A percentile compares a stretch with the other conserved stretches of the same genome.
Evolutionary conservation across 2,797 vertebrate species (phyloP).

Genomic region (Heteromormyrus szaboi): DNA sequence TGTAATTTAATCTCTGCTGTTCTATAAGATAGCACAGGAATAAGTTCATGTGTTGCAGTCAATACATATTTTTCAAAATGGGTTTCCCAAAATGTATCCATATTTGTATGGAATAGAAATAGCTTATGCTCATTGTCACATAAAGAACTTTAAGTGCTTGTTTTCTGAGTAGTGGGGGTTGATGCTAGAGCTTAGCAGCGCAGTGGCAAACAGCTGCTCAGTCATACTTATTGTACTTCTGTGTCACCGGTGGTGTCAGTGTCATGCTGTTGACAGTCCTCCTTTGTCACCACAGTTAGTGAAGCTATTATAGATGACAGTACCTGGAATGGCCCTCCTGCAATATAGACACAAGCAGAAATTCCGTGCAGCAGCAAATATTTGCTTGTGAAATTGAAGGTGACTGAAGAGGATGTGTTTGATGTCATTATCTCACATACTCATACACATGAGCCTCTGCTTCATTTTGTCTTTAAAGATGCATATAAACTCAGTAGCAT

Average conservation of each 20-base stretch:
- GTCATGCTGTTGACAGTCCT: slow-evolving; percentile 55
- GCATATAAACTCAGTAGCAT: background rate
- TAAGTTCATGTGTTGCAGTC: background rate
- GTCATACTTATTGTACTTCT: slow-evolving; percentile 46
- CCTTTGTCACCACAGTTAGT: slow-evolving; percentile 46
- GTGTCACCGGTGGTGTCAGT: slow-evolving; percentile 53
- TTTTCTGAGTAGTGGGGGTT: background rate
- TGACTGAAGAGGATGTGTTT: slow-evolving; percentile 48
- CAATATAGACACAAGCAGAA: slow-evolving; percentile 31
- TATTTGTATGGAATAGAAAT: background rate
- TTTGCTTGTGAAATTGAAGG: slow-evolving; percentile 59
- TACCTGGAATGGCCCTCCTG: slow-evolving; percentile 50
- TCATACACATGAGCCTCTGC: background rate
- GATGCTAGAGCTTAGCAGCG: background rate
- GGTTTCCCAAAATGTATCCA: background rate
- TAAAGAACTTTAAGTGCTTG: background rate
- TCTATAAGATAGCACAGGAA: background rate
- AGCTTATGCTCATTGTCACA: background rate
- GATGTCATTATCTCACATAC: slow-evolving; percentile 42
- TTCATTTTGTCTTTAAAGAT: background rate
- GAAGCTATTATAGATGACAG: slow-evolving; percentile 54
- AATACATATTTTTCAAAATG: background rate
- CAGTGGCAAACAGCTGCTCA: background rate
- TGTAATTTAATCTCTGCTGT: background rate
- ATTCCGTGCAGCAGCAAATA: slow-evolving; percentile 57